Evolutionary conservation across 2,113 vertebrate species (phyloP), one percentile per base, ranked within the genome.

Genomic region (Lycaon pictus): DNA sequence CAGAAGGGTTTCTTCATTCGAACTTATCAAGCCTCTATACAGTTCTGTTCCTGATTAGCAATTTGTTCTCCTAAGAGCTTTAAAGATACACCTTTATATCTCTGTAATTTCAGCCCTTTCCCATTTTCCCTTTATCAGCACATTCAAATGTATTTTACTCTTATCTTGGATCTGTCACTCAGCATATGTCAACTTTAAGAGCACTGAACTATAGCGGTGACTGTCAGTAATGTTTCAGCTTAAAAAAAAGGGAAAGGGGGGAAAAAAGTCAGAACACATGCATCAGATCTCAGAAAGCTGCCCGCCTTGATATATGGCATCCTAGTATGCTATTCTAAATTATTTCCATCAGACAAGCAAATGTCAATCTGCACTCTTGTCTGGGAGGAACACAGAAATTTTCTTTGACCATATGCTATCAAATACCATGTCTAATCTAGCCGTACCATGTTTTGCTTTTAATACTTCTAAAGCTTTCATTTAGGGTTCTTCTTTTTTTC

Each of bases 151-250:
- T 97, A 98, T 97, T 98, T 98, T 92, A 94, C 83, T 98, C 97
- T 97, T 98, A 98, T 97, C 74, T 83, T 97, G 76, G 79, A 98
- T 97, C 97, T 98, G 98, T 98, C 98, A 98, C 97, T 99, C 98
- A 98, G 98, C 95, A 97, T 87, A 96, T 98, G 96, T 97, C 98
- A 99, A 96, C 89, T 97, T 97, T 89, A 98, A 87, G 91, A 98
- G 91, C 94, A 67, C 96, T 96, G 92, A 94, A 98, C 93, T 98
- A 37, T 72, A 95, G 92, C 37, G 53, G 86, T 79, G 93, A 98
- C 90, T 98, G 98, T 98, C 98, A 98, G 97, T 86, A 88, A 97
- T 97, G 96, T 98, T 97, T 96, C 76, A 88, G 65, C 53, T 48
- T 4, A 23, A 89, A 83, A 48, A 83, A 48, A 19, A 51, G 19